phyloP scores from a whole-genome alignment of 1,140 invertebrate species.

The Melanaphis sacchari region DNA sequence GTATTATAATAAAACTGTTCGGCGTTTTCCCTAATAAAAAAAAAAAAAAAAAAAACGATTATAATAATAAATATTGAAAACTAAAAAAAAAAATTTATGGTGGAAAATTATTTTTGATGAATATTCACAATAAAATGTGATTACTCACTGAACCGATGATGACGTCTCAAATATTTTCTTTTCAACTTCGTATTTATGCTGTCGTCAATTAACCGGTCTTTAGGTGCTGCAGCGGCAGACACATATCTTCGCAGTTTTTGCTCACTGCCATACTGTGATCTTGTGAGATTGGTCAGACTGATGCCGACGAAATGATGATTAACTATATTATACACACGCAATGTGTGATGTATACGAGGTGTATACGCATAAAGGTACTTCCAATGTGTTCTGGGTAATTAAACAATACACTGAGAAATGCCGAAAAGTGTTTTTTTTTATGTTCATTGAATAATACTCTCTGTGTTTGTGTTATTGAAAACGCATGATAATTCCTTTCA shows the following conservation, averaged over 20 bases:
- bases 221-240: background rate
- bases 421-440: conserved; percentile 47
- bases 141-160: conserved; percentile 15
- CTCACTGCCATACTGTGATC: background rate
- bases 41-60: background rate
- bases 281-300: background rate
- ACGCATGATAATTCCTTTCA: conserved; percentile 56
- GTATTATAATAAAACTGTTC: background rate
- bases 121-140: conserved; percentile 44
- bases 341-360: background rate
- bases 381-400: conserved; percentile 41
- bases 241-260: conserved; percentile 16
- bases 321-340: background rate
- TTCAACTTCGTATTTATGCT: background rate
- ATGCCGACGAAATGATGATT: background rate
- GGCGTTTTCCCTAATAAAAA: background rate
- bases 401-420: conserved; percentile 27
- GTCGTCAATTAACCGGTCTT: conserved; percentile 15
- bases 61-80: background rate
- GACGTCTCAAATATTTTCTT: conserved; percentile 22
- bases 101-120: conserved; percentile 36
- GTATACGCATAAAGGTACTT: background rate
- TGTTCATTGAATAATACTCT: background rate
- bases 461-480: conserved; percentile 50
- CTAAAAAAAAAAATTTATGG: background rate